These are phyloP conservation scores for Erebia aethiops DNA, from an alignment of 2,888 invertebrate species.

Conservation along the genomic window DNA sequence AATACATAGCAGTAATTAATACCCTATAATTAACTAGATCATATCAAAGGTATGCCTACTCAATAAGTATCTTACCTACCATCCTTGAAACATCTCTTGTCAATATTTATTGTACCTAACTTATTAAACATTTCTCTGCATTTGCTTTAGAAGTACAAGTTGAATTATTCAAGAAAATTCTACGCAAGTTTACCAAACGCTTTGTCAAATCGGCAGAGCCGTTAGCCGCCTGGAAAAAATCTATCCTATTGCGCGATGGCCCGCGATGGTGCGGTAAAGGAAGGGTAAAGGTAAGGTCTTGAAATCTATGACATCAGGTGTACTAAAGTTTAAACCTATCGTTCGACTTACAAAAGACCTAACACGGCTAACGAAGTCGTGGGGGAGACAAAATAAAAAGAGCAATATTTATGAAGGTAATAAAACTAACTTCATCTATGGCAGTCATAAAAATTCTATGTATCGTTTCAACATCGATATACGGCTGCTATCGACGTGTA, in stretches of 20 bases:
- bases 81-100: not conserved
- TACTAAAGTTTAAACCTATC: not conserved
- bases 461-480: slow-evolving; percentile 33
- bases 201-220: not conserved
- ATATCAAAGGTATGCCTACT: too few species aligned
- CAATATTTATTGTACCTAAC: not conserved
- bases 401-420: slow-evolving; percentile 41
- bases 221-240: not conserved
- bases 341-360: not conserved
- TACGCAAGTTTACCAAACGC: not conserved
- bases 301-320: not conserved
- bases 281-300: too few species aligned
- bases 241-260: too few species aligned
- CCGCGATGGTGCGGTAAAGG: not conserved
- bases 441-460: slow-evolving; percentile 35
- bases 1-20: not conserved
- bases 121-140: not conserved
- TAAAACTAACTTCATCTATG: slow-evolving; percentile 38
- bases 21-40: too few species aligned
- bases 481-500: slow-evolving; percentile 21
- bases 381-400: slow-evolving; percentile 46
- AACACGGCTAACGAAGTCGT: slow-evolving; percentile 8
- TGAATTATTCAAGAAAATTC: too few species aligned
- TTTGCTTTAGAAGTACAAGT: too few species aligned
- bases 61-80: too few species aligned